phyloP scores from a whole-genome alignment of 2,888 invertebrate genomes.

The Automeris io region DNA sequence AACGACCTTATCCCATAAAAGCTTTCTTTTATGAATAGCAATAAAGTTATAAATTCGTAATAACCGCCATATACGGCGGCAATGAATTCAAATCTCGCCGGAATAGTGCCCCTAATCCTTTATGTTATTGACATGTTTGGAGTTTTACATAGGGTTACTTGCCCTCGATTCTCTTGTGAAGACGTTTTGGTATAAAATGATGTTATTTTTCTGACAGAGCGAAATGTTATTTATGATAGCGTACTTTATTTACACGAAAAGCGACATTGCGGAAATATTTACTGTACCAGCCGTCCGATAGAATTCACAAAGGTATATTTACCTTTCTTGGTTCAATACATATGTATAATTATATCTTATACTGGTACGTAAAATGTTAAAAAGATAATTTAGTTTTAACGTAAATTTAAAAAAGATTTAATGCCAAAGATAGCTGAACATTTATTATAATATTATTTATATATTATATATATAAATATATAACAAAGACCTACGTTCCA shows the following conservation, averaged over 20 bases:
- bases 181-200: not conserved
- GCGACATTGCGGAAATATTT: too few relatives aligned
- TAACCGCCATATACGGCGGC: slow-evolving; percentile 9
- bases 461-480: too few relatives aligned
- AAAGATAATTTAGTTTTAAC: too few relatives aligned
- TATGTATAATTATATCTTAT: too few relatives aligned
- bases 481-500: too few relatives aligned
- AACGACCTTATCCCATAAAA: not conserved
- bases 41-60: slow-evolving; percentile 11
- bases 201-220: not conserved
- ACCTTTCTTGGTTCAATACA: too few relatives aligned
- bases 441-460: too few relatives aligned
- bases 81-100: slow-evolving; percentile 15
- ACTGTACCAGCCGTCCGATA: too few relatives aligned
- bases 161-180: slow-evolving; percentile 4
- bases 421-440: too few relatives aligned
- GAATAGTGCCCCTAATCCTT: slow-evolving; percentile 13
- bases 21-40: slow-evolving; percentile 3
- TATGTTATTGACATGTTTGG: slow-evolving; percentile 11
- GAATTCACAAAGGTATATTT: too few relatives aligned
- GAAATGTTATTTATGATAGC: not conserved
- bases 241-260: not conserved
- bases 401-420: too few relatives aligned
- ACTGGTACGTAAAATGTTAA: too few relatives aligned
- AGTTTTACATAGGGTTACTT: slow-evolving; percentile 8